Base-by-base conservation (phyloP, 2,113 vertebrate species). In the Sinosuthora webbiana region DNA sequence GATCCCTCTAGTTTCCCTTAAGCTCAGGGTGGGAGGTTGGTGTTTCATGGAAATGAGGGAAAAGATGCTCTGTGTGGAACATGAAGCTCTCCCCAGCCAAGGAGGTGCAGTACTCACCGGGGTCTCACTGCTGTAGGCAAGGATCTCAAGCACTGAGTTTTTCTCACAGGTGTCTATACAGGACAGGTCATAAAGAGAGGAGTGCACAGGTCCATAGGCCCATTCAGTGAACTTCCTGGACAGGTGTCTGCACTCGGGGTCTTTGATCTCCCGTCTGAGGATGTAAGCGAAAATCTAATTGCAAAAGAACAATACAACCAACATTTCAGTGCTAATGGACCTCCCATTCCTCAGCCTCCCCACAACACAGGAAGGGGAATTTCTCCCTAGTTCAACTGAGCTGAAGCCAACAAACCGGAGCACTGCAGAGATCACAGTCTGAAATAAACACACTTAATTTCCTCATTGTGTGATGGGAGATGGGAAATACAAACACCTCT, bases 141-240 rank as follows among this genome's bases (percentile, higher is more conserved):
- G 98, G 69, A 99, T 99, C 94, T 99, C 99, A 76, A 99, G 74
- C 39, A 99, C 98, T 0, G 99, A 99, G 73, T 99, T 99, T 33
- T 97, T 97, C 88, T 99, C 98, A 0, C 97, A 98, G 0, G 99
- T 99, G 96, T 99, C 99, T 24, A 99, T 84, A 24, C 98, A 98
- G 83, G 98, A 98, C 70, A 99, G 97, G 97, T 99, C 99, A 9
- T 99, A 99, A 39, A 99, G 98, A 4, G 99, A 99, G n/a, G 98
- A 98, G 83, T 98, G 98, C 78, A 99, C 98, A 0, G 99, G 99
- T 63, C 99, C 99, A 1, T 99, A 99, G 35, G 98, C 99, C 99
- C 99, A 99, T 97, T 99, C 99, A 0, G 99, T 99, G 97, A 99
- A 99, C 97, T 99, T 99, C 55, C 99, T 98, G 31, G 99, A 99